Evolutionary conservation across 2,797 vertebrate genomes (phyloP).

Genomic region (Arremon aurantiirostris): DNA sequence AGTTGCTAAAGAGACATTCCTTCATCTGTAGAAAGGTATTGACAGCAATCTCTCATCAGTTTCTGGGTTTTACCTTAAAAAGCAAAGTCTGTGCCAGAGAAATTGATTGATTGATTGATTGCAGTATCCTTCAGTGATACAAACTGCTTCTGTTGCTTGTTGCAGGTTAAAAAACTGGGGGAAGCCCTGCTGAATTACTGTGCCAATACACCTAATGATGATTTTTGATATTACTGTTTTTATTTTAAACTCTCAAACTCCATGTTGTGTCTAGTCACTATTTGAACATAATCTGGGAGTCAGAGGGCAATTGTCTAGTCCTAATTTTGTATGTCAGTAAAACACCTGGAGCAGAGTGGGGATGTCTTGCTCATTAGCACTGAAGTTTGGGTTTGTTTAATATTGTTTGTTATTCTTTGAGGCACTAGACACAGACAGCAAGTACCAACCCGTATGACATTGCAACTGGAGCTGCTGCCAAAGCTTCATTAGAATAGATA

Average conservation of each 20-base stretch:
- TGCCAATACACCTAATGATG: not conserved
- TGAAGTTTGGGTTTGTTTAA: not conserved
- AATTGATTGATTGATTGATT: not conserved
- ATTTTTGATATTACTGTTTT: not conserved
- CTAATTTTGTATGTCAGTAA: not conserved
- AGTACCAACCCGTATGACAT: not conserved
- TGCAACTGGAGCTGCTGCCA: constrained; percentile 34
- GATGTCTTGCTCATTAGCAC: not conserved
- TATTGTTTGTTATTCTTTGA: constrained; percentile 25
- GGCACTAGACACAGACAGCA: not conserved
- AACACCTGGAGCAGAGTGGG: not conserved
- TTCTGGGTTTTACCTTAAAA: not conserved
- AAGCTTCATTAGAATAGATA: not conserved
- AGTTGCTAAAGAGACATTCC: not conserved
- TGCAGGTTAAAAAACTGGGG: not conserved
- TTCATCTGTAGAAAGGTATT: not conserved
- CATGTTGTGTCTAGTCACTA: not conserved
- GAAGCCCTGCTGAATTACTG: not conserved
- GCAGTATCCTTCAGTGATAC: not conserved
- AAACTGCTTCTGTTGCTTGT: not conserved
- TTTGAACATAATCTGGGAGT: not conserved
- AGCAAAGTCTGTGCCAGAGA: not conserved
- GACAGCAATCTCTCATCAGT: not conserved
- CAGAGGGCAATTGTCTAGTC: not conserved
- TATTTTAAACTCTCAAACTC: not conserved